Conservation (phyloP, 1,140 invertebrate species). For the Hirudo medicinalis region DNA sequence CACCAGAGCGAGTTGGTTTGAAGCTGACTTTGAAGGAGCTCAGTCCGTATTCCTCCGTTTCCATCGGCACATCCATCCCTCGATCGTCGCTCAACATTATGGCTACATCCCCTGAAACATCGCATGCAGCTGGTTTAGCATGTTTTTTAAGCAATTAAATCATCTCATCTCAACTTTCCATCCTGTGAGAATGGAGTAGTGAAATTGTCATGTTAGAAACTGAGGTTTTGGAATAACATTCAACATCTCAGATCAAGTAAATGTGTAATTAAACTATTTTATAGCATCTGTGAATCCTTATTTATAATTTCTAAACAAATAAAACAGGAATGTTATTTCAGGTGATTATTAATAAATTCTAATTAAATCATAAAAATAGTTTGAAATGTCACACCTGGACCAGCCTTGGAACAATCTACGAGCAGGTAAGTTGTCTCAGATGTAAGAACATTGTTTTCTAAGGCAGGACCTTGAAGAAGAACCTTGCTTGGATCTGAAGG, state of each 20-base stretch:
- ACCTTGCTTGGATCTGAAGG: constrained; percentile 63
- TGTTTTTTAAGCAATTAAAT: no score
- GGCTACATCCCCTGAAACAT: constrained; percentile 48
- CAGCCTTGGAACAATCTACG: constrained; percentile 25
- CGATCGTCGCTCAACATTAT: constrained; percentile 55
- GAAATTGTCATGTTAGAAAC: no score
- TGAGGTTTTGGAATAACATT: no score
- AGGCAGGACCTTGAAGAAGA: constrained; percentile 8
- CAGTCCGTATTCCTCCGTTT: constrained; percentile 61
- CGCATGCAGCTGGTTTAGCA: background rate
- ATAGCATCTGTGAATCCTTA: no score
- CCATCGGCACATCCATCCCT: constrained; percentile 51
- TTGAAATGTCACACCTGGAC: constrained; percentile 1
- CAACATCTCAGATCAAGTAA: no score
- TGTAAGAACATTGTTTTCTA: constrained; percentile 20
- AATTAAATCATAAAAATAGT: background rate
- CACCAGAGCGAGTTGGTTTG: constrained; percentile 45
- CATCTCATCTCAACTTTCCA: no score
- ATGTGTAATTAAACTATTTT: no score
- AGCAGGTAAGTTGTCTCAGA: constrained; percentile 24
- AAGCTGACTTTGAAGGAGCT: constrained; percentile 47
- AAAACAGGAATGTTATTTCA: no score
- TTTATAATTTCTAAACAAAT: no score
- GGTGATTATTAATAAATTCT: no score
- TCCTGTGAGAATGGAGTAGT: no score